Evolutionary conservation across 2,888 invertebrate genomes (phyloP), one percentile per base, ranked within the genome.

Genomic region (Timandra comae): DNA sequence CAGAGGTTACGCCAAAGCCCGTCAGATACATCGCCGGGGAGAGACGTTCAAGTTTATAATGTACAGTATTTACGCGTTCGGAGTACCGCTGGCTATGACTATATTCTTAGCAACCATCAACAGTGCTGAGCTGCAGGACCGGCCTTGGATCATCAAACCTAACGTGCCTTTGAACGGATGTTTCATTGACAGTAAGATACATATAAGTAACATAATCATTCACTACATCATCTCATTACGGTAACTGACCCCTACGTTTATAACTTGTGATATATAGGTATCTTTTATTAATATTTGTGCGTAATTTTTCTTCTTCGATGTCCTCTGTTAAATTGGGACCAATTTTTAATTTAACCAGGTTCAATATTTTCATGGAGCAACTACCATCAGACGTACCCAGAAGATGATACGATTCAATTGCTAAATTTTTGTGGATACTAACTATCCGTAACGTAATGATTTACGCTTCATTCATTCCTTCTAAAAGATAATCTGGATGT

Each of bases 1-100:
- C 59, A 81, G 82, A 35, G 79, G 82, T 3, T 81, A 79, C 42
- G 80, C 80, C 0, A 80, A 81, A 45, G 77, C 82, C 1, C 69
- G 81, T 1, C 57, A 69, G 0, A 80, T 81, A 7, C 79, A 84
- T 38, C 63, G 81, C 0, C 66, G 74, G 1, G 81, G 82, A 0
- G 76, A 81, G 33, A 26, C 31, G 0, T 78, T 73, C 39, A 81
- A 81, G 40, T 82, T 78, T 41, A 7, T 42, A 1, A 74, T 79
- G 68, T 84, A 84, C 46, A 63, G 70, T 30, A 8, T 68, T 1
- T 84, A 74, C 35, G 78, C 66, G 0, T 82, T 63, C 49, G 84
- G 84, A 0, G 25, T 81, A 0, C 80, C 82, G 0, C 30, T 71
- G 0, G 29, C 41, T 0, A 66, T 81, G 72, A 63, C 78, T 0